Conservation (phyloP, 2,888 invertebrate genomes). For the Megalurothrips usitatus region DNA sequence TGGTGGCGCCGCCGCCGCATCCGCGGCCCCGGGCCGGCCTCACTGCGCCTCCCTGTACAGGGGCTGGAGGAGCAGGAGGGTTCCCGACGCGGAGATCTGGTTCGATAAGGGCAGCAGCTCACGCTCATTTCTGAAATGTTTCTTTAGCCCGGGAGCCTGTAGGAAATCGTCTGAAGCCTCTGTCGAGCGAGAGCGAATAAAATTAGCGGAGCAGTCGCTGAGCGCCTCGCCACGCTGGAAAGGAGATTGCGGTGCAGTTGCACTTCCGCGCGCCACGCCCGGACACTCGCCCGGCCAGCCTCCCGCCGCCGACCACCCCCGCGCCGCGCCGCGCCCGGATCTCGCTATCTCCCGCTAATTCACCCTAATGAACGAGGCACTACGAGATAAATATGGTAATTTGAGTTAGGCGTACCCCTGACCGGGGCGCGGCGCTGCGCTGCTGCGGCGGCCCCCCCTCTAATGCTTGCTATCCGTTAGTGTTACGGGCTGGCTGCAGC, state of each 20-base stretch:
- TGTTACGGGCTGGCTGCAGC: background rate
- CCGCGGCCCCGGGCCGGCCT: no score
- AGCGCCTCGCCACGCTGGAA: no score
- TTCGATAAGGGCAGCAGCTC: no score
- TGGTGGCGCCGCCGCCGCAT: no score
- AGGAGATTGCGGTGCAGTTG: background rate
- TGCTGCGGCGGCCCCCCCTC: background rate
- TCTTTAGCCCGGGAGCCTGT: no score
- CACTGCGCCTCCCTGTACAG: no score
- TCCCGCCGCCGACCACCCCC: background rate
- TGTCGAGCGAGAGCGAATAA: background rate
- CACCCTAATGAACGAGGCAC: background rate
- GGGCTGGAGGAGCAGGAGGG: no score
- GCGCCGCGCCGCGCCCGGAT: background rate
- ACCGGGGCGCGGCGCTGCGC: background rate
- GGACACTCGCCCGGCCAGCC: background rate
- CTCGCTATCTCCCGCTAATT: background rate
- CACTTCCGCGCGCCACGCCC: background rate
- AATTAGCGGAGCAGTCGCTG: no score
- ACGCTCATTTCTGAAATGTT: no score
- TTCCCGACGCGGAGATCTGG: no score
- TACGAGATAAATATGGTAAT: slow-evolving; percentile 5
- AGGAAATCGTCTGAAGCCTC: background rate
- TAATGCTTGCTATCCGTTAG: background rate
- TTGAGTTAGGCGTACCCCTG: background rate